Percentiles rank a stretch among this genome's conserved stretches.
phyloP scores from a whole-genome alignment of 2,797 vertebrate species.

The Phoebastria nigripes region DNA sequence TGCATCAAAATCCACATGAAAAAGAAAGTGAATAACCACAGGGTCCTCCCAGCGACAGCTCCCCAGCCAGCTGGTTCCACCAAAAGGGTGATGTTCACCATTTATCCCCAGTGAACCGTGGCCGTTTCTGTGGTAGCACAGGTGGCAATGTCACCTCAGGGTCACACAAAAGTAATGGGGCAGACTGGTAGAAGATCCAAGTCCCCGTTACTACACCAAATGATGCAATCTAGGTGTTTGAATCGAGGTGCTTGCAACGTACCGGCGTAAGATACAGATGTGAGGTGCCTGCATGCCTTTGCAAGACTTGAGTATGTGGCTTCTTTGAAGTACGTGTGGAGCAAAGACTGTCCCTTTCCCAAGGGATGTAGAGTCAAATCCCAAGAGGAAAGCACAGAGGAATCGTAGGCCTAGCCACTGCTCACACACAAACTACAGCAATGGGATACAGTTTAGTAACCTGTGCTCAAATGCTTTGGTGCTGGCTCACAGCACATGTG shows the following conservation, averaged over 20 bases:
- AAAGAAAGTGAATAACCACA: not conserved
- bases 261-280: not conserved
- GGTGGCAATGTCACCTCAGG: not conserved
- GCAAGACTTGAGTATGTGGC: not conserved
- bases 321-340: not conserved
- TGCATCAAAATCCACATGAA: not conserved
- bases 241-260: not conserved
- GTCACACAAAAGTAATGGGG: not conserved
- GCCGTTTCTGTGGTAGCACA: not conserved
- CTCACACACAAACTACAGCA: not conserved
- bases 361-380: not conserved
- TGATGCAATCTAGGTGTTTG: not conserved
- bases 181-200: not conserved
- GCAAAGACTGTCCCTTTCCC: not conserved
- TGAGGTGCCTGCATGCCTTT: not conserved
- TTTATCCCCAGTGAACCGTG: fast-evolving
- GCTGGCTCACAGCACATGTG: not conserved
- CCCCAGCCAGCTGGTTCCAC: not conserved
- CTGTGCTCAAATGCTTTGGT: not conserved
- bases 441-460: not conserved
- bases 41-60: not conserved
- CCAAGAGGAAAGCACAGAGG: not conserved
- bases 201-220: not conserved
- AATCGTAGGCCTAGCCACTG: not conserved
- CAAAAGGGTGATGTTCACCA: not conserved